A percentile compares a stretch with the other conserved stretches of the same genome.
Conservation (phyloP, 2,113 vertebrate genomes). For the Calyptommatus sinebrachiatus region DNA sequence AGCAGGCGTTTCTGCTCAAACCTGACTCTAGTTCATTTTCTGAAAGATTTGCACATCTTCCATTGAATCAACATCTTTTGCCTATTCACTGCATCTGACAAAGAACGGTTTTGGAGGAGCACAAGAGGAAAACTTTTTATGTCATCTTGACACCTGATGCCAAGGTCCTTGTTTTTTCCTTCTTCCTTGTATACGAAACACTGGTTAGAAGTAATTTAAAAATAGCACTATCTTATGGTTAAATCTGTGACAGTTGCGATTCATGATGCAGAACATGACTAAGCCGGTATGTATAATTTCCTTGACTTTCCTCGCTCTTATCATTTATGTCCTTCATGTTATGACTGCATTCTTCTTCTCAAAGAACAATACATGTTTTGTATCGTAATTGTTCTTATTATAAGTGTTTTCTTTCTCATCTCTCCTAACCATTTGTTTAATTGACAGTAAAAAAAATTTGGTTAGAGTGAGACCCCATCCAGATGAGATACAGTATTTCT, state of each 20-base stretch:
- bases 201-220: neutral
- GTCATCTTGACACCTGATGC: neutral
- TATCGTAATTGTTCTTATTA: neutral
- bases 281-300: neutral
- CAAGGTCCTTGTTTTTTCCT: neutral
- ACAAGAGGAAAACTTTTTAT: neutral
- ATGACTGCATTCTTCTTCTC: neutral
- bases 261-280: neutral
- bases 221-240: neutral
- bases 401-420: neutral
- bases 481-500: too few species aligned
- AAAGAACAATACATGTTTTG: neutral
- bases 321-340: neutral
- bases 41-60: conserved; percentile 2
- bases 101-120: neutral
- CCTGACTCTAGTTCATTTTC: neutral
- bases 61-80: conserved; percentile 14
- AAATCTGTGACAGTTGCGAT: neutral
- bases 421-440: neutral
- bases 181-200: neutral
- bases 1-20: neutral
- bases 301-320: neutral
- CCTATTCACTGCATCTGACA: neutral
- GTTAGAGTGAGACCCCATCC: neutral
- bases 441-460: neutral